Evolutionary conservation across 2,888 invertebrate genomes (phyloP).

Genomic region (Zhuqinia jingwanae): DNA sequence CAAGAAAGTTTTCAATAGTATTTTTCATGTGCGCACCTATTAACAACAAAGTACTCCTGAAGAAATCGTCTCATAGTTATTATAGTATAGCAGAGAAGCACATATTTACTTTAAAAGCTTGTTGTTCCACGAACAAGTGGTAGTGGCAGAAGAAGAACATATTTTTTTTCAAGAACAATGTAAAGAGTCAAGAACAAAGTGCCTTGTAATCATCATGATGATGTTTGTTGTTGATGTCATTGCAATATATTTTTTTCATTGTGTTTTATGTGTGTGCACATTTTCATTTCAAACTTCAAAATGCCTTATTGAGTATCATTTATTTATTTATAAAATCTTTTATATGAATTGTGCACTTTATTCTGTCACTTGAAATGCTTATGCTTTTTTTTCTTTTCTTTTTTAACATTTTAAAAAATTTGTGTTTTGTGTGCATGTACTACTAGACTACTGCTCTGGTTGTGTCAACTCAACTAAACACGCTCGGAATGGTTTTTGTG

Average conservation of each 20-base stretch:
- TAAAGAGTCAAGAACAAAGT: constrained; percentile 38
- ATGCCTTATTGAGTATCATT: not conserved
- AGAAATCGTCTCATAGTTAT: too few relatives aligned
- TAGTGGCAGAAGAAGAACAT: not conserved
- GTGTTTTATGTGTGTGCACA: constrained; percentile 5
- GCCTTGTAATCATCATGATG: constrained; percentile 34
- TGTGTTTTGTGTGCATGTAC: too few relatives aligned
- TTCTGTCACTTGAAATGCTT: constrained; percentile 46
- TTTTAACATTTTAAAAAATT: not conserved
- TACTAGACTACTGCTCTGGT: constrained; percentile 57
- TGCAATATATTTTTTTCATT: constrained; percentile 6
- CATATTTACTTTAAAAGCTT: constrained; percentile 18
- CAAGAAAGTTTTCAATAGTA: constrained; percentile 46
- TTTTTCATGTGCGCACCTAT: constrained; percentile 9
- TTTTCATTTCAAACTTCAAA: constrained; percentile 45
- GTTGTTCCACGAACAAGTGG: constrained; percentile 42
- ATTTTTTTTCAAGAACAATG: constrained; percentile 61
- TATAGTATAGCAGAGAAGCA: too few relatives aligned
- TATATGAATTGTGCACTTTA: not conserved
- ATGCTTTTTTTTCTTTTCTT: constrained; percentile 52
- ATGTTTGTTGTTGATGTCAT: constrained; percentile 41
- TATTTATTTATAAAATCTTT: constrained; percentile 20
- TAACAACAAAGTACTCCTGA: not conserved
- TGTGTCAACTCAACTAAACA: constrained; percentile 36
- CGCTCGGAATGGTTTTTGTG: constrained; percentile 50